A percentile compares a stretch with the other conserved stretches of the same genome.
Conservation (phyloP, 2,113 vertebrate species). For the Onychostruthus taczanowskii region DNA sequence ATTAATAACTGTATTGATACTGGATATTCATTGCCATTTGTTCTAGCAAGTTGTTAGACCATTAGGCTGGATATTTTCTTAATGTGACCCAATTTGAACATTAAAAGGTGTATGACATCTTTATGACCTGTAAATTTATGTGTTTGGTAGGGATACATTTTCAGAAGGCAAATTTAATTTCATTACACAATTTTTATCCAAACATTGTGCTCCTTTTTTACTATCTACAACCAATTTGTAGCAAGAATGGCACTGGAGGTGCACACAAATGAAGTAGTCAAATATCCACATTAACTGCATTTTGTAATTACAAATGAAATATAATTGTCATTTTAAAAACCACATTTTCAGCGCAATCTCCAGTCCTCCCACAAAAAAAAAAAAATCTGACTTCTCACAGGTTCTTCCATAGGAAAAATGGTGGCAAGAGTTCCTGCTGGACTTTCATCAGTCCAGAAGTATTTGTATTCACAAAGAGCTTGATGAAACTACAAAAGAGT, state of each 20-base stretch:
- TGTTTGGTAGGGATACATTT: not conserved
- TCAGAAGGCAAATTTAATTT: not conserved
- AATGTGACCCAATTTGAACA: not conserved
- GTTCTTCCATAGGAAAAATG: not conserved
- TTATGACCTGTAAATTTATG: not conserved
- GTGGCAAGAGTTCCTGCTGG: not conserved
- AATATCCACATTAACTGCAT: not conserved
- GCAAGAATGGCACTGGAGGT: not conserved
- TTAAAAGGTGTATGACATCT: not conserved
- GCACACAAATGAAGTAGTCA: not conserved
- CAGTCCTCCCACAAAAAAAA: not conserved
- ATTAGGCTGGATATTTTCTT: not conserved
- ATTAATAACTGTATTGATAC: conserved; percentile 21
- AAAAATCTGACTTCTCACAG: not conserved
- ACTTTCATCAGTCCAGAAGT: not conserved
- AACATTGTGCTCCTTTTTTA: not conserved
- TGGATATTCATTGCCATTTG: not conserved
- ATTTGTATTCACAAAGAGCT: not conserved
- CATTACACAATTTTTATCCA: not conserved
- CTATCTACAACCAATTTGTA: not conserved
- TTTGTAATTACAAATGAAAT: not conserved
- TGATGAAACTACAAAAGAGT: not conserved
- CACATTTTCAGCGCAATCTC: not conserved
- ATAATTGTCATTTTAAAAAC: not conserved
- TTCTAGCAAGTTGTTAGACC: not conserved